Percentiles rank a stretch among this genome's conserved stretches.
Evolutionary conservation across 2,797 vertebrate genomes (phyloP).

Genomic region (Heterohyrax brucei): DNA sequence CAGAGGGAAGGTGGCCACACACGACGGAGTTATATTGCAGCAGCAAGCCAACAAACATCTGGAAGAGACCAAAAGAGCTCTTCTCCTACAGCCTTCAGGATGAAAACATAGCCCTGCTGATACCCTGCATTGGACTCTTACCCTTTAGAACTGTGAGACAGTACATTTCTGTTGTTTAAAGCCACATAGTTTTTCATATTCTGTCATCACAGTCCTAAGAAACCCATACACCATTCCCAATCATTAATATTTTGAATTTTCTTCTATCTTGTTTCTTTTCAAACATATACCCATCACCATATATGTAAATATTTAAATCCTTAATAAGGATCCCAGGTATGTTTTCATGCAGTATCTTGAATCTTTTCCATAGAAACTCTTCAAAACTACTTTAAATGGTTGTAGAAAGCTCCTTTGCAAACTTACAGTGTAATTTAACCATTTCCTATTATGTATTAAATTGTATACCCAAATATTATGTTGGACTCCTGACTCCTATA

Average conservation of each 20-base stretch:
- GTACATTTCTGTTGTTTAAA: too few species aligned
- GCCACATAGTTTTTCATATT: background rate
- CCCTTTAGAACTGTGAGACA: background rate
- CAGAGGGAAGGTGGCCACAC: background rate
- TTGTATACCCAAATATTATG: background rate
- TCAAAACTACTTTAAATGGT: background rate
- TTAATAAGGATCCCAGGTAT: background rate
- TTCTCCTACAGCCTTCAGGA: background rate
- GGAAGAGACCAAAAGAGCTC: background rate
- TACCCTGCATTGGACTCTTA: background rate
- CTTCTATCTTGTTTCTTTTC: accelerated
- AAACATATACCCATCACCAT: background rate
- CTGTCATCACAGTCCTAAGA: background rate
- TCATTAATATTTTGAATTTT: background rate
- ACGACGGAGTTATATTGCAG: background rate
- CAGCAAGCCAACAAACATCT: background rate
- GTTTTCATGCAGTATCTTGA: background rate
- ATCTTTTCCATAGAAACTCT: background rate
- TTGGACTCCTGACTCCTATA: background rate
- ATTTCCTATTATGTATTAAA: background rate
- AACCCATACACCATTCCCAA: background rate
- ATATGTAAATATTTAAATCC: too few species aligned
- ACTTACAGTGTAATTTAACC: background rate
- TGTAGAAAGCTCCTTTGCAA: background rate
- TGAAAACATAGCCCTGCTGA: background rate